Percentiles rank a stretch among this genome's conserved stretches.
Conservation (phyloP, 1,140 invertebrate species). For the Philotrypesis tridentata region DNA sequence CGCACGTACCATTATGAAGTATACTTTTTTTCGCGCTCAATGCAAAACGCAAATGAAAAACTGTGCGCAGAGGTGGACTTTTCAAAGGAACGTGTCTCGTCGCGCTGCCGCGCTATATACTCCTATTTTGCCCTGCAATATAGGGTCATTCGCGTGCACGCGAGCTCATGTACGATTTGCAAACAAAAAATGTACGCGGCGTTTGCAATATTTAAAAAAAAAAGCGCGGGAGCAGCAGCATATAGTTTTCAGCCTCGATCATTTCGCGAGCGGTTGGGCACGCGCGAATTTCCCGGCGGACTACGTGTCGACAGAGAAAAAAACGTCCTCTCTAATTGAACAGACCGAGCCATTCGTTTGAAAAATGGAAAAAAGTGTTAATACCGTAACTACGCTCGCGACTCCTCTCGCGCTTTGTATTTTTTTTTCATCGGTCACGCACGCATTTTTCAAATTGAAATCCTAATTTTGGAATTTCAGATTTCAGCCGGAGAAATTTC, state of each 20-base stretch:
- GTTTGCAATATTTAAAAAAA: neutral
- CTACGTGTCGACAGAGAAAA: neutral
- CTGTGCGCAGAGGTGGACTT: too few species aligned
- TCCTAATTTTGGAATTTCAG: neutral
- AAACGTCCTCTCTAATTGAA: conserved; percentile 1
- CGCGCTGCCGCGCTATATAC: too few species aligned
- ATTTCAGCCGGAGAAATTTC: neutral
- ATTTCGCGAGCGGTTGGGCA: conserved; percentile 4
- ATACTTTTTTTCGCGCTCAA: too few species aligned
- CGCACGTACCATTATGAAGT: too few species aligned
- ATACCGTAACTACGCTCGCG: neutral
- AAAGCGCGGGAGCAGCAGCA: neutral
- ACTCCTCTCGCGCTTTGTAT: too few species aligned
- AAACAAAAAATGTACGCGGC: neutral
- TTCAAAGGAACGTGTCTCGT: too few species aligned
- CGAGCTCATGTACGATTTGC: neutral
- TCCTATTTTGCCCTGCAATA: too few species aligned
- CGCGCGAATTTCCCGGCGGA: neutral
- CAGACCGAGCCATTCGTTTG: neutral
- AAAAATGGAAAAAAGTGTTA: conserved; percentile 18
- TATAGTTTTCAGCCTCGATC: conserved; percentile 2
- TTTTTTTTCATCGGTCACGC: neutral
- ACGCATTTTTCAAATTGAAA: neutral
- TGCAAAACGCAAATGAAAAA: too few species aligned
- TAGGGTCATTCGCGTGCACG: too few species aligned